phyloP scores from a whole-genome alignment of 2,888 invertebrate genomes.

The Blastobasis lacticolella region DNA sequence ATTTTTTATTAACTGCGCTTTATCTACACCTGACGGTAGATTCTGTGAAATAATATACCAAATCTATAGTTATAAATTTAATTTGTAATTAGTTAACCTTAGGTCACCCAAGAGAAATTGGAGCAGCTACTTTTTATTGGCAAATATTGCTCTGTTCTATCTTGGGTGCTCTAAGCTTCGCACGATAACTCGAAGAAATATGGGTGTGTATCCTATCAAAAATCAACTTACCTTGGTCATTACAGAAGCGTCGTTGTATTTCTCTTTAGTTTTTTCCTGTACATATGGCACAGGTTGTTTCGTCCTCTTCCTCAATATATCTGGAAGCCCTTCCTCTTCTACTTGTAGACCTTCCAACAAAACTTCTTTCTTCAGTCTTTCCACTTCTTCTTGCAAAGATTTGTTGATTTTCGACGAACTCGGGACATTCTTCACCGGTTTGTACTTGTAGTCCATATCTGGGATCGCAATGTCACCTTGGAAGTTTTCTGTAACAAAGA shows the following conservation, averaged over 20 bases:
- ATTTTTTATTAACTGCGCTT: conserved; percentile 56
- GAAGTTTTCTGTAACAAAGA: conserved; percentile 80
- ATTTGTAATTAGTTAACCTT: too few species aligned
- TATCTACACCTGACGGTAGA: conserved; percentile 57
- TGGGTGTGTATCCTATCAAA: too few species aligned
- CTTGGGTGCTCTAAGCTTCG: too few species aligned
- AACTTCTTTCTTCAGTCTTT: conserved; percentile 87
- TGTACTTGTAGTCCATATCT: conserved; percentile 62
- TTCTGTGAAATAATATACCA: conserved; percentile 30
- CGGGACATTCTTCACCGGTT: conserved; percentile 35
- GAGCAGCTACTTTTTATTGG: too few species aligned
- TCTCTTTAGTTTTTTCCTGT: conserved; percentile 59
- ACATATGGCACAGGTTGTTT: conserved; percentile 73
- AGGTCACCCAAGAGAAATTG: too few species aligned
- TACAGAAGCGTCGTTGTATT: conserved; percentile 62
- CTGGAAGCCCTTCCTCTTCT: conserved; percentile 87
- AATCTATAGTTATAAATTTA: too few species aligned
- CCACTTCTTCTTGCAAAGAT: conserved; percentile 83
- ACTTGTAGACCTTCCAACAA: conserved; percentile 87
- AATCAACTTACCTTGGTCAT: conserved; percentile 48
- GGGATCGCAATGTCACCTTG: conserved; percentile 90
- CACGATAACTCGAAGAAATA: too few species aligned
- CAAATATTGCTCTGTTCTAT: too few species aligned
- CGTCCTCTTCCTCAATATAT: conserved; percentile 81
- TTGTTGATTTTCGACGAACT: conserved; percentile 75